Percentiles rank a stretch among this genome's conserved stretches.
Conservation (phyloP, 2,797 vertebrate species). For the Propithecus perrieri region DNA sequence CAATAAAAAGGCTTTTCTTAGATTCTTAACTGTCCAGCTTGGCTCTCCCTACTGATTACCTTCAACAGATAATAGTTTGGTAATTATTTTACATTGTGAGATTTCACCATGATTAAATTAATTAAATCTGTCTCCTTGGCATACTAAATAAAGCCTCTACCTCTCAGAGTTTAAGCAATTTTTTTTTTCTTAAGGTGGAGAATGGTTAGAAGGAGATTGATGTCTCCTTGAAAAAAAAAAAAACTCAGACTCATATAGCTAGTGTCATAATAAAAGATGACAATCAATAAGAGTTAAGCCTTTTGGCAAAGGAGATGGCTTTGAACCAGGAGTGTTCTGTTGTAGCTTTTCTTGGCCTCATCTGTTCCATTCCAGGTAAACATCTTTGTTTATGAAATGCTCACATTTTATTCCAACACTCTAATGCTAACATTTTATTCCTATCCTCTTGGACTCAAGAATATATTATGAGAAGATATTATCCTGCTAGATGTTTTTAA, state of each 20-base stretch:
- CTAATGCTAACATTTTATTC: neutral
- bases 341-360: neutral
- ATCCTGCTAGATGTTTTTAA: neutral
- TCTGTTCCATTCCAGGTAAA: conserved; percentile 4
- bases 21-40: conserved; percentile 24
- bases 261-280: neutral
- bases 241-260: neutral
- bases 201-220: neutral
- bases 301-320: neutral
- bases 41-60: conserved; percentile 34
- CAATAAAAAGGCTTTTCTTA: conserved; percentile 32
- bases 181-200: neutral
- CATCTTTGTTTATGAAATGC: conserved; percentile 14
- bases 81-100: conserved; percentile 69
- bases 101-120: conserved; percentile 63
- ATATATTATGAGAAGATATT: neutral
- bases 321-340: neutral
- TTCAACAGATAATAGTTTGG: conserved; percentile 49
- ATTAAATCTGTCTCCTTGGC: conserved; percentile 61
- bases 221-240: neutral
- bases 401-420: conserved; percentile 17
- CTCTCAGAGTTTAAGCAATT: neutral
- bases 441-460: neutral
- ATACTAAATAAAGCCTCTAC: conserved; percentile 16
- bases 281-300: neutral